A percentile compares a stretch with the other conserved stretches of the same genome.
These are phyloP conservation scores for Anagrus nilaparvatae DNA, from an alignment of 1,140 invertebrate species.

Conservation along the genomic window DNA sequence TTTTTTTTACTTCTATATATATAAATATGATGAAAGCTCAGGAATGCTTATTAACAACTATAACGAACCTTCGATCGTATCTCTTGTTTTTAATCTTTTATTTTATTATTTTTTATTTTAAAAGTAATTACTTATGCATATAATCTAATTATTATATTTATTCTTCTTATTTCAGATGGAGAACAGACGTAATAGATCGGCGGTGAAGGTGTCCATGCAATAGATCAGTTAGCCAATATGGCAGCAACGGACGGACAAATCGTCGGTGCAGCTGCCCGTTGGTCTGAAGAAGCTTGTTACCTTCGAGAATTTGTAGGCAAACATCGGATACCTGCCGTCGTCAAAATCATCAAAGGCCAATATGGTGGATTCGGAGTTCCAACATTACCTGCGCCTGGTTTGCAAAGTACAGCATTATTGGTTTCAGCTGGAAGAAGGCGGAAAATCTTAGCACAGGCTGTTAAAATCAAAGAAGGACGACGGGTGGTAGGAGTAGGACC, in stretches of 20 bases:
- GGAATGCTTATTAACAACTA: too few relatives aligned
- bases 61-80: too few relatives aligned
- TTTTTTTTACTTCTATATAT: too few relatives aligned
- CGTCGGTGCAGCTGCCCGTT: conserved; percentile 70
- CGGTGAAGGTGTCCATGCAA: conserved; percentile 3
- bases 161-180: conserved; percentile 26
- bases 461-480: conserved; percentile 79
- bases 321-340: conserved; percentile 69
- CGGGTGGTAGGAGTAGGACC: conserved; percentile 68
- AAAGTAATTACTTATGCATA: background rate
- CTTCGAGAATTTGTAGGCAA: conserved; percentile 72
- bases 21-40: too few relatives aligned
- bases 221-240: conserved; percentile 45
- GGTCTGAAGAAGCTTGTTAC: conserved; percentile 69
- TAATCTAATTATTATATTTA: too few relatives aligned
- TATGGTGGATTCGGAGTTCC: conserved; percentile 81
- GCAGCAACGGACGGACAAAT: conserved; percentile 78
- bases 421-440: conserved; percentile 71
- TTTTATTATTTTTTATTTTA: background rate
- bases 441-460: conserved; percentile 80
- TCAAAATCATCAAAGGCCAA: conserved; percentile 85
- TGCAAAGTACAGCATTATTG: conserved; percentile 75
- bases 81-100: too few relatives aligned
- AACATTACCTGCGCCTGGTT: conserved; percentile 68
- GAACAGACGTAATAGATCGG: conserved; percentile 19